Percentiles rank a stretch among this genome's conserved stretches.
Evolutionary conservation across 2,113 vertebrate genomes (phyloP).

Genomic region (Scophthalmus maximus): DNA sequence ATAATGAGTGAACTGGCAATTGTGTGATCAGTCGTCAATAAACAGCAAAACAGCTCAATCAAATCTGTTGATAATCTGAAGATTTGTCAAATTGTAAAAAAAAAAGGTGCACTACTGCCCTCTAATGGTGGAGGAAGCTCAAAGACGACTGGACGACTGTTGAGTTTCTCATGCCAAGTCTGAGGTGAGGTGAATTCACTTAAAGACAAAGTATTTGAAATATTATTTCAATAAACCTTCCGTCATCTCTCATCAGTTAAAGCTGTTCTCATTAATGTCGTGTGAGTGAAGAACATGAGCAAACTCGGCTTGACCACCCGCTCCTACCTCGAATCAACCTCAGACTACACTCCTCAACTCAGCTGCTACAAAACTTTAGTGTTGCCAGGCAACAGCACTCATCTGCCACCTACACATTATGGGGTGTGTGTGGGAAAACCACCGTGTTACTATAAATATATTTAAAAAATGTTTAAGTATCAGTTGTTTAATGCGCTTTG

Average conservation of each 20-base stretch:
- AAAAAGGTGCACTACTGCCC: slow-evolving; percentile 59
- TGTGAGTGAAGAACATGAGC: not conserved
- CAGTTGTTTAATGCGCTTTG: too few relatives aligned
- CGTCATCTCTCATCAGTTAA: slow-evolving; percentile 5
- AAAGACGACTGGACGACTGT: not conserved
- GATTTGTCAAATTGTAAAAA: not conserved
- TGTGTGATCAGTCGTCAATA: slow-evolving; percentile 38
- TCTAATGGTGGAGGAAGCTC: slow-evolving; percentile 50
- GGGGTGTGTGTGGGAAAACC: slow-evolving; percentile 61
- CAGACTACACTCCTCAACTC: slow-evolving; percentile 16
- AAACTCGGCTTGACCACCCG: not conserved
- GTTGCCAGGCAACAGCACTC: slow-evolving; percentile 77
- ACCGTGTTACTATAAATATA: too few relatives aligned
- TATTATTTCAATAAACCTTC: not conserved
- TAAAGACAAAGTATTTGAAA: not conserved
- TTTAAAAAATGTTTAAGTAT: too few relatives aligned
- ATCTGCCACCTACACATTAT: slow-evolving; percentile 75
- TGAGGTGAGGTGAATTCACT: not conserved
- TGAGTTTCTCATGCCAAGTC: not conserved
- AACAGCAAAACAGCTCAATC: slow-evolving; percentile 16
- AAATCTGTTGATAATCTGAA: not conserved
- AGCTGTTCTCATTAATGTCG: not conserved
- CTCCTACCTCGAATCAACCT: slow-evolving; percentile 52
- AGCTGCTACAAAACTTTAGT: slow-evolving; percentile 53
- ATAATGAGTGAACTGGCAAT: slow-evolving; percentile 22